Evolutionary conservation across 2,797 vertebrate species (phyloP), one percentile per base, ranked within the genome.

Genomic region (Galagoides demidoff): DNA sequence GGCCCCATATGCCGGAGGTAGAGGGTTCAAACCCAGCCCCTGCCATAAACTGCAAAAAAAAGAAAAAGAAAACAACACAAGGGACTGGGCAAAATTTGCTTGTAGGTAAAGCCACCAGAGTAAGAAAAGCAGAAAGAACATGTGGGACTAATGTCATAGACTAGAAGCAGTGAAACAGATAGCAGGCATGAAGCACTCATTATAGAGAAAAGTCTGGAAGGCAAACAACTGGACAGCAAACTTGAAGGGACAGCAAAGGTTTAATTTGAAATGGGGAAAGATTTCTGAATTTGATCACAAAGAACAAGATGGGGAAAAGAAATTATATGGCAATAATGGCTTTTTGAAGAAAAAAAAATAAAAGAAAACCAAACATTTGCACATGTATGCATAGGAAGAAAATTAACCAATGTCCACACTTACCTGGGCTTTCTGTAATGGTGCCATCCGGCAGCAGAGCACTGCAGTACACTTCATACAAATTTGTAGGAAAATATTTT

Each of bases 401-500:
- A 23, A 71, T 59, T 27, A 92, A 90, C 45, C 85, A 71, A 31
- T 10, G 63, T 52, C 3, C 57, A 71, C 5, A 81, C 88, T 71
- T 97, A 99, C 99, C 99, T 99, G 99, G 37, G 99, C 99, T 98
- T 99, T 99, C 97, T 99, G 99, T 89, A 99, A 96, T 0, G 99
- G 99, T 23, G 99, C 99, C 99, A 99, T 99, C 49, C 99, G 99
- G 88, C 99, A 99, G 98, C 99, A 99, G 25, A 99, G 99, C 34
- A 99, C 99, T 14, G 99, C 98, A 4, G 99, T 99, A 94, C 99
- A 99, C 97, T 99, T 99, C 97, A 99, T 98, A 98, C 99, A 99
- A 88, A 99, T 99, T 96, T 99, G 99, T 11, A 99, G 98, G 95
- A 99, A 99, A 45, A 99, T 99, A 95, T 70, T 99, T 98, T 99